Conservation (phyloP, 2,113 vertebrate species). For the Noturus placidus region DNA sequence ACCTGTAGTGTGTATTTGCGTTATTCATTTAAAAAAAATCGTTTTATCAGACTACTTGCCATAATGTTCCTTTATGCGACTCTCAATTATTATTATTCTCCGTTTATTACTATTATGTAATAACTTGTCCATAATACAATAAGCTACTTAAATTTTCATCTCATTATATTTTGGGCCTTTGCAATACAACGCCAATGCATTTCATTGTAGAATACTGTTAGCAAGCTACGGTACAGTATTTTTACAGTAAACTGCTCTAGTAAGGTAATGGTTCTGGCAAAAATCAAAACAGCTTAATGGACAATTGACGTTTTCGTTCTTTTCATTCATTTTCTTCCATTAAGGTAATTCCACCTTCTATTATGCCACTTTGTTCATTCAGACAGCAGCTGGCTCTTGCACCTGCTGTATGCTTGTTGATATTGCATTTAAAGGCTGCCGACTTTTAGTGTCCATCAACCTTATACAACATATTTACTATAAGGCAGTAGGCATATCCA, state of each 20-base stretch:
- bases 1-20: too few species aligned
- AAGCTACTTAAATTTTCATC: background rate
- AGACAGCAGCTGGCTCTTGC: background rate
- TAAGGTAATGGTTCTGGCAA: background rate
- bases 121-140: background rate
- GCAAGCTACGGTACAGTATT: background rate
- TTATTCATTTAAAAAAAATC: too few species aligned
- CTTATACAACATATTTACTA: background rate
- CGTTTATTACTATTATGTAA: background rate
- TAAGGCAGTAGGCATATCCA: background rate
- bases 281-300: background rate
- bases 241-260: background rate
- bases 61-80: background rate
- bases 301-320: background rate
- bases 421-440: background rate
- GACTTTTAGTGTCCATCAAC: background rate
- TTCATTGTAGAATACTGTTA: background rate
- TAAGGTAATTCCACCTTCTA: background rate
- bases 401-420: constrained; percentile 25
- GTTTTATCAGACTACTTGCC: too few species aligned
- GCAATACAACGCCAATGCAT: background rate
- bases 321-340: background rate
- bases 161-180: background rate
- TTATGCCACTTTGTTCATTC: constrained; percentile 1
- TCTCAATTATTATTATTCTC: background rate